Base-by-base conservation (phyloP, 2,888 invertebrate species). In the Campoplex nolae region DNA sequence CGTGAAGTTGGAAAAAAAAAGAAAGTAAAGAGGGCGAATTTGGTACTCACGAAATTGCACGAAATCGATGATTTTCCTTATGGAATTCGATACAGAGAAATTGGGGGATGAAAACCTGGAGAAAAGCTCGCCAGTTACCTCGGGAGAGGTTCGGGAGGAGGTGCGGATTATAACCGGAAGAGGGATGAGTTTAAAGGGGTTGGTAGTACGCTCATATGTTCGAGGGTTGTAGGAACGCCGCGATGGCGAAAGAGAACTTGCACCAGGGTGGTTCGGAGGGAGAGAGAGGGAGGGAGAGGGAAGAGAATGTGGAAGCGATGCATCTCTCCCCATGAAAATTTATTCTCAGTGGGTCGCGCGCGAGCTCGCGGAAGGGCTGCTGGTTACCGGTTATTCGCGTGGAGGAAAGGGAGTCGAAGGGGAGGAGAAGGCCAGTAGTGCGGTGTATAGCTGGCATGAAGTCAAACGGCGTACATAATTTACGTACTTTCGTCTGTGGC, bases 391-490 rank as follows among this genome's bases (percentile, higher is more conserved):
- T 85, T 87, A 84, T 83, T 56, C 79, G 82, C 84, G 82, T 48
- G 76, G 83, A 56, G 82, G 79, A 70, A 82, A 80, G 78, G 68
- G 81, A 32, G 28, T 35, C n/a, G 35, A 16, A n/a, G 23, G 84
- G 90, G 88, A 85, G 89, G 88, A 86, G 88, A 89, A 89, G 88
- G 89, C 80, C 87, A 90, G 89, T 89, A 89, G 90, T 84, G 91
- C 88, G 91, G 90, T 90, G 90, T 91, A 23, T 23, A 91, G 90
- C 91, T 93, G 93, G 93, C 93, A 92, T 89, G 88, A 90, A 93
- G 92, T 93, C 93, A 93, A 93, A 93, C 92, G 90, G 91, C 92
- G 91, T 93, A 92, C 90, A 93, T 93, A 93, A 93, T 93, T 93
- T 91, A 93, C 92, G 91, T 90, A 91, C 91, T 91, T 92, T 92